Evolutionary conservation across 1,140 invertebrate genomes (phyloP).

Genomic region (Papilio helenus): DNA sequence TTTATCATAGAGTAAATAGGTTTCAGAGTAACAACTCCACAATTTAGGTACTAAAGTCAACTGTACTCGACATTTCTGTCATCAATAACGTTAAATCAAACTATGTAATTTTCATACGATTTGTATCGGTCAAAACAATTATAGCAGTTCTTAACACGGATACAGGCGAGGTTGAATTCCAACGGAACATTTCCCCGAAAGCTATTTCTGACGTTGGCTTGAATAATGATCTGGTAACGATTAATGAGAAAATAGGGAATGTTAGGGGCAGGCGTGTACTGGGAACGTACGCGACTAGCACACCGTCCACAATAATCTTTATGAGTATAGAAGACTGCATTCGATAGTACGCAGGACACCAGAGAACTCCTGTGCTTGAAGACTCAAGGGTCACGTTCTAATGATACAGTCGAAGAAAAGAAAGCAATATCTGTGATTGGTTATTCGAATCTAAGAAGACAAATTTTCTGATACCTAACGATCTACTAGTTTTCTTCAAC

Average conservation of each 20-base stretch:
- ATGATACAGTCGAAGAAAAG: no score
- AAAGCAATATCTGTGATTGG: no score
- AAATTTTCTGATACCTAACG: no score
- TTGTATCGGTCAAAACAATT: slow-evolving; percentile 22
- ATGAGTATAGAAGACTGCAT: background rate
- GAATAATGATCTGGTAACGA: slow-evolving; percentile 34
- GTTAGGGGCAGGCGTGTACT: slow-evolving; percentile 10
- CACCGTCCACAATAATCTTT: background rate
- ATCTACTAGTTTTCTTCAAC: no score
- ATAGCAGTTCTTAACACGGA: slow-evolving; percentile 20
- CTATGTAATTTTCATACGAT: background rate
- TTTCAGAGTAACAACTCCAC: background rate
- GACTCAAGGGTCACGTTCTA: background rate
- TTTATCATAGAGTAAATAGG: background rate
- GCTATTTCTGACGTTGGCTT: slow-evolving; percentile 34
- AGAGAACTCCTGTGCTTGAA: background rate
- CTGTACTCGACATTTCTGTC: background rate
- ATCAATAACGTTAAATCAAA: background rate
- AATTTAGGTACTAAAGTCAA: background rate
- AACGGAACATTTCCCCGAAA: slow-evolving; percentile 30
- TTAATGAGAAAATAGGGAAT: slow-evolving; percentile 34
- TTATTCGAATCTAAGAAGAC: no score
- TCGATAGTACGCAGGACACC: background rate
- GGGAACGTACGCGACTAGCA: slow-evolving; percentile 1
- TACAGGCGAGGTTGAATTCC: slow-evolving; percentile 34